Conservation (phyloP, 2,888 invertebrate genomes). For the Orthonevra nobilis region DNA sequence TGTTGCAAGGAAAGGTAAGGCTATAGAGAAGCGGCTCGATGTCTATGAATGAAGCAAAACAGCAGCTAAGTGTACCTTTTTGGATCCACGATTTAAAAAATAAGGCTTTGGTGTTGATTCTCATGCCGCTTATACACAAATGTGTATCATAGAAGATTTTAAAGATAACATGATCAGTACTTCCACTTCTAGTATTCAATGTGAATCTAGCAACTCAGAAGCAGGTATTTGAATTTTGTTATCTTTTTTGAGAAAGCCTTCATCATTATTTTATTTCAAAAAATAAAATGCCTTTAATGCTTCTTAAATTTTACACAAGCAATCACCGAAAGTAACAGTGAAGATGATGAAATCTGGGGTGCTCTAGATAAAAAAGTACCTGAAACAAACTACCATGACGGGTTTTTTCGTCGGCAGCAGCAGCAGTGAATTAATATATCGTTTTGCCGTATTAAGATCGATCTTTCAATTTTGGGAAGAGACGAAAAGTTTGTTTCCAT, state of each 20-base stretch:
- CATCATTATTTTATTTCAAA: not conserved
- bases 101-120: too few species aligned
- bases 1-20: too few species aligned
- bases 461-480: slow-evolving; percentile 10
- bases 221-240: slow-evolving; percentile 9
- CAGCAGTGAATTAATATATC: too few species aligned
- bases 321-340: not conserved
- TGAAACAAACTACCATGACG: not conserved
- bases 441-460: too few species aligned
- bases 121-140: too few species aligned
- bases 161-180: not conserved
- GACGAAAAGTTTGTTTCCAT: slow-evolving; percentile 12
- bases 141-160: slow-evolving; percentile 14
- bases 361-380: slow-evolving; percentile 10
- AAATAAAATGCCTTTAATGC: not conserved
- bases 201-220: slow-evolving; percentile 1
- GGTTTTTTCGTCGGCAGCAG: not conserved
- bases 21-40: too few species aligned
- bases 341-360: too few species aligned
- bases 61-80: too few species aligned
- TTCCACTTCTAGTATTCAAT: slow-evolving; percentile 7
- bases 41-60: too few species aligned
- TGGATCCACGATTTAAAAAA: too few species aligned
- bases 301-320: not conserved
- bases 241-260: not conserved